Conservation (phyloP, 2,797 vertebrate genomes). For the Moxostoma hubbsi region DNA sequence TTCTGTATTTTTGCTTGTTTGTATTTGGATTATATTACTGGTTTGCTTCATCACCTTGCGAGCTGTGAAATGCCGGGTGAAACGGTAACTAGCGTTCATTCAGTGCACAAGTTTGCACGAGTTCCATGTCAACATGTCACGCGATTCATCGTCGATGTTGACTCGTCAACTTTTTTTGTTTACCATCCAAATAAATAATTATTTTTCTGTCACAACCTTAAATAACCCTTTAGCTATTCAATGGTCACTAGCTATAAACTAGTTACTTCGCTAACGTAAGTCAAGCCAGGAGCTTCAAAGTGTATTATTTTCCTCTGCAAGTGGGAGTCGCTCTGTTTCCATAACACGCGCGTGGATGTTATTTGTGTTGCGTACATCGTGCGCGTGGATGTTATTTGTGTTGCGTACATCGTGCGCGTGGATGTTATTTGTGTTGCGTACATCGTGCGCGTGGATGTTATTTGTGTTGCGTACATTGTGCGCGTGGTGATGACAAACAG, state of each 20-base stretch:
- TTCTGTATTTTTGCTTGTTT: neutral
- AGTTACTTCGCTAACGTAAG: neutral
- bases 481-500: neutral
- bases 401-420: neutral
- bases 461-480: neutral
- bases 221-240: too few species aligned
- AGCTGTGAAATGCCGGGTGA: neutral
- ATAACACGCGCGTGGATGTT: too few species aligned
- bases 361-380: neutral
- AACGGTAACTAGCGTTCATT: slow-evolving; percentile 19
- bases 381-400: neutral
- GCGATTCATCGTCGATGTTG: slow-evolving; percentile 6
- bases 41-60: too few species aligned
- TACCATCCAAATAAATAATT: neutral
- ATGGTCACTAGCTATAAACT: neutral
- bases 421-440: neutral
- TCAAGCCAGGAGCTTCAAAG: neutral
- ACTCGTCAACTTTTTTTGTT: neutral
- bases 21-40: too few species aligned
- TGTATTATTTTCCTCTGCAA: neutral
- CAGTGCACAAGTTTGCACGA: neutral
- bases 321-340: neutral
- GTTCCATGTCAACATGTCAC: slow-evolving; percentile 17
- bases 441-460: too few species aligned
- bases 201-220: too few species aligned